A percentile compares a stretch with the other conserved stretches of the same genome.
Conservation (phyloP, 2,888 invertebrate genomes). For the Saturnia japonica region DNA sequence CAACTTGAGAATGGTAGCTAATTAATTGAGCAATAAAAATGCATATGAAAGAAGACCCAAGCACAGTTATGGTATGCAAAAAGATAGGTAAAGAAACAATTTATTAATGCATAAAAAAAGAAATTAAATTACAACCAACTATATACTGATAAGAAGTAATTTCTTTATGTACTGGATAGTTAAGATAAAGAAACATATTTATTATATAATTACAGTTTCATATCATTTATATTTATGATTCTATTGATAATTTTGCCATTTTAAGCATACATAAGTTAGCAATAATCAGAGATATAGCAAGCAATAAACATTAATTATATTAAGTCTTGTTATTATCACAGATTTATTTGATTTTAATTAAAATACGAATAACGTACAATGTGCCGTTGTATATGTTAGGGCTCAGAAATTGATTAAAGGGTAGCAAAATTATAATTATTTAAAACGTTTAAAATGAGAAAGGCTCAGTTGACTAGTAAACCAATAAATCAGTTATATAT, state of each 20-base stretch:
- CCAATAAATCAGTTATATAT: too few relatives aligned
- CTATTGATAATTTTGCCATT: neutral
- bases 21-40: neutral
- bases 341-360: neutral
- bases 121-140: neutral
- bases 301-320: neutral
- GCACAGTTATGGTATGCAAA: neutral
- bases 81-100: neutral
- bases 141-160: neutral
- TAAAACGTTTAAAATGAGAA: too few relatives aligned
- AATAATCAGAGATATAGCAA: neutral
- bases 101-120: neutral
- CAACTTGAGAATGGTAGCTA: neutral
- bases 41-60: neutral
- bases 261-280: neutral
- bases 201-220: conserved; percentile 2
- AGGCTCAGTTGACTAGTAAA: too few relatives aligned
- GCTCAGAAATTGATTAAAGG: too few relatives aligned
- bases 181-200: neutral
- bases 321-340: neutral
- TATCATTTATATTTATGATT: neutral
- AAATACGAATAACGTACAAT: neutral
- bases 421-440: too few relatives aligned
- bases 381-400: too few relatives aligned
- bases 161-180: conserved; percentile 7